Conservation (phyloP, 2,797 vertebrate species). For the Crypturellus tataupa region DNA sequence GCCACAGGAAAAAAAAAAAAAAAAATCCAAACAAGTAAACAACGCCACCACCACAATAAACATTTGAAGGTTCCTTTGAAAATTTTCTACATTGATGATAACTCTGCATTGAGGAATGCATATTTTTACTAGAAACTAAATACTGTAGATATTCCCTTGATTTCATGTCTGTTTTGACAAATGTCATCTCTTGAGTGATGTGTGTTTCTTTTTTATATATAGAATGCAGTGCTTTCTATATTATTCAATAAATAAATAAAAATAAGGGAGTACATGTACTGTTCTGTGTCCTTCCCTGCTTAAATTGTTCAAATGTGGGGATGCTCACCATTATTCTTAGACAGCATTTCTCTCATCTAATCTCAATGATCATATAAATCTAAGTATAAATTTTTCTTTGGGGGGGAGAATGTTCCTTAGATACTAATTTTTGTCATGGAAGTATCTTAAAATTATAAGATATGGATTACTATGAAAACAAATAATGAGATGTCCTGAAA, state of each 20-base stretch:
- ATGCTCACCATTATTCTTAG: background rate
- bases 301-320: background rate
- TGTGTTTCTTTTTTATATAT: background rate
- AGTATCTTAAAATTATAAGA: background rate
- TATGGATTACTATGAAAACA: background rate
- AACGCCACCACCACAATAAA: constrained; percentile 9
- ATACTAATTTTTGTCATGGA: background rate
- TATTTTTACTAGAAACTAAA: background rate
- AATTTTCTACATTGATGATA: background rate
- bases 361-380: accelerated
- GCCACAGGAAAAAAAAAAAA: background rate
- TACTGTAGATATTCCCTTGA: accelerated
- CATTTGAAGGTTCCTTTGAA: constrained; percentile 11
- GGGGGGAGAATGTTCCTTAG: background rate
- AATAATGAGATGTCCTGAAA: background rate
- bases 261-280: background rate
- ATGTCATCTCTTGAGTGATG: background rate
- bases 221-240: background rate
- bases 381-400: background rate
- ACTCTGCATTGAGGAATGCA: background rate
- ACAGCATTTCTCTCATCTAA: background rate
- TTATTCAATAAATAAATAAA: background rate
- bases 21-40: too few species aligned
- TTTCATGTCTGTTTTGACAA: background rate
- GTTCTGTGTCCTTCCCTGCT: accelerated